Percentiles rank a stretch among this genome's conserved stretches.
Evolutionary conservation across 2,888 invertebrate species (phyloP).

Genomic region (Drosophila conformis): DNA sequence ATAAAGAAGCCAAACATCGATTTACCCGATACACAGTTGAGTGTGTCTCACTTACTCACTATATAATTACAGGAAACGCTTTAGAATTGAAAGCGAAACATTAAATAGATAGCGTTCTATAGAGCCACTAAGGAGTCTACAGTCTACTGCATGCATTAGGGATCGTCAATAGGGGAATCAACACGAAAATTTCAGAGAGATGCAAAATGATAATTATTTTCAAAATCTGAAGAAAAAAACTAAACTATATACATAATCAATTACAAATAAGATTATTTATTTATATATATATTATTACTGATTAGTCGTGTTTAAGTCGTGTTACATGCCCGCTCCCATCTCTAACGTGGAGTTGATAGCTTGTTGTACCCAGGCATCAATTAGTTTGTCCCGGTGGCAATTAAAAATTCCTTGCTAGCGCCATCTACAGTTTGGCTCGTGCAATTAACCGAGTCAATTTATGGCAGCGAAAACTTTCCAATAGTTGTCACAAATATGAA

Average conservation of each 20-base stretch:
- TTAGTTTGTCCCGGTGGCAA: conserved; percentile 39
- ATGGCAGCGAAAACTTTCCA: conserved; percentile 45
- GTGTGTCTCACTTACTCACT: conserved; percentile 36
- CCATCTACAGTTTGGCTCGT: conserved; percentile 45
- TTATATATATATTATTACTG: neutral
- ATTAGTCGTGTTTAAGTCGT: neutral
- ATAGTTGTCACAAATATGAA: conserved; percentile 47
- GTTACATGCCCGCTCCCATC: conserved; percentile 12
- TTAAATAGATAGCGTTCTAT: conserved; percentile 68
- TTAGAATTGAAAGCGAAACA: conserved; percentile 71
- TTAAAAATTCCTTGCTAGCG: conserved; percentile 52
- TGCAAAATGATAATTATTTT: neutral
- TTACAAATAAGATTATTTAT: neutral
- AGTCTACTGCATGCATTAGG: conserved; percentile 17
- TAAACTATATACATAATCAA: neutral
- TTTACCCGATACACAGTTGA: conserved; percentile 13
- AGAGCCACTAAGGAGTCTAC: conserved; percentile 29
- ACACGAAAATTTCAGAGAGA: neutral
- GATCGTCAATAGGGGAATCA: conserved; percentile 1
- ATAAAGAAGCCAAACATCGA: conserved; percentile 70
- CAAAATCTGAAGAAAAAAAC: neutral
- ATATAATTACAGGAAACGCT: conserved; percentile 73
- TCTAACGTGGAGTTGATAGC: conserved; percentile 15
- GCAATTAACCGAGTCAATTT: conserved; percentile 47
- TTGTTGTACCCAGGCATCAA: conserved; percentile 33